Conservation (phyloP, 2,888 invertebrate genomes). For the Campaea margaritaria region DNA sequence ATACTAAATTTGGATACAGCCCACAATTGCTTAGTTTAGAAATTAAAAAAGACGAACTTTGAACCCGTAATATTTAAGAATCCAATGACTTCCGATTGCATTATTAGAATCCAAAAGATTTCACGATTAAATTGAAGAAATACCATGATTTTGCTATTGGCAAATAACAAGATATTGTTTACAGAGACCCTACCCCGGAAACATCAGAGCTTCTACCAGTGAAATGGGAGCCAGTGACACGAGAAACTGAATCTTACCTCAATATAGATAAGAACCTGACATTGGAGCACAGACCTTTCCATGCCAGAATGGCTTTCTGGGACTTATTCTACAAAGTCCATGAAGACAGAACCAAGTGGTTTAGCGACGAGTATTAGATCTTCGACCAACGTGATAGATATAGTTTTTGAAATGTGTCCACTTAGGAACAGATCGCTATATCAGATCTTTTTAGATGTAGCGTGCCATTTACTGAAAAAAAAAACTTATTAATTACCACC, state of each 20-base stretch:
- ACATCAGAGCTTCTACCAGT: slow-evolving; percentile 53
- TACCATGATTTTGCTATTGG: background rate
- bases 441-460: no score
- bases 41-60: no score
- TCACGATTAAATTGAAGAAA: background rate
- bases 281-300: slow-evolving; percentile 46
- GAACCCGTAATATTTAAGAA: no score
- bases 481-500: no score
- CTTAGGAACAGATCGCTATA: no score
- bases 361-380: slow-evolving; percentile 32
- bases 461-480: no score
- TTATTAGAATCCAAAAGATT: no score
- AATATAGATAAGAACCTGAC: slow-evolving; percentile 48
- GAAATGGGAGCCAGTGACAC: slow-evolving; percentile 52
- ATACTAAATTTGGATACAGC: no score
- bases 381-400: background rate
- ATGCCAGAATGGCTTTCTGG: slow-evolving; percentile 58
- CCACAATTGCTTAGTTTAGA: no score
- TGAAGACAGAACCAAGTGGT: slow-evolving; percentile 12
- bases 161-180: background rate
- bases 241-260: slow-evolving; percentile 44
- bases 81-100: no score
- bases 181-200: slow-evolving; percentile 60
- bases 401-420: background rate
- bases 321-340: slow-evolving; percentile 51